These are phyloP conservation scores for Acrobasis suavella DNA, from an alignment of 2,888 invertebrate genomes.

Conservation along the genomic window DNA sequence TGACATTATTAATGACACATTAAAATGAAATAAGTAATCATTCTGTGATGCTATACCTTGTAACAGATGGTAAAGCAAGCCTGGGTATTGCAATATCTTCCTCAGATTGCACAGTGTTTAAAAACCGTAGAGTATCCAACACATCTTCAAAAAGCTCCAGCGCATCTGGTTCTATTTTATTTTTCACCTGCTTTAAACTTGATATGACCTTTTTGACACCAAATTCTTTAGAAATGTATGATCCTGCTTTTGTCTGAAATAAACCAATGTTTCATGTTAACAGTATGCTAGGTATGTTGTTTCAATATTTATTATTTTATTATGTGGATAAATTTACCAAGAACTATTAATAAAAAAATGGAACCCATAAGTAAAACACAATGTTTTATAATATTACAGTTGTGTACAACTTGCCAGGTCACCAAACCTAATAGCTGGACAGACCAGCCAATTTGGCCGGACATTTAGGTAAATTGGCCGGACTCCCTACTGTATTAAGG, in stretches of 20 bases:
- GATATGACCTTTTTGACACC: conserved; percentile 64
- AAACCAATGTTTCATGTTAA: no score
- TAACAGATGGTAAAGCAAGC: conserved; percentile 69
- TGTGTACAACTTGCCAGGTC: no score
- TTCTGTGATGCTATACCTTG: conserved; percentile 49
- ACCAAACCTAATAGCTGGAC: no score
- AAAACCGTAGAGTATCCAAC: conserved; percentile 62
- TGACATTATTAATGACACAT: neutral
- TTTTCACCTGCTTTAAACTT: conserved; percentile 64
- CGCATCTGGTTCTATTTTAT: conserved; percentile 66
- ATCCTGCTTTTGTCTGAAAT: conserved; percentile 79
- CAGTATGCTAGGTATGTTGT: no score
- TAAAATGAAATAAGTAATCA: conserved; percentile 23
- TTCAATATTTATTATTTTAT: no score
- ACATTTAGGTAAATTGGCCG: no score
- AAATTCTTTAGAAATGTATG: conserved; percentile 74
- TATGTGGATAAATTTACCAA: neutral
- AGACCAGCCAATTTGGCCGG: no score
- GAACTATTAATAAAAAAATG: conserved; percentile 8
- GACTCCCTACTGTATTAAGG: no score
- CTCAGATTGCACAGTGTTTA: conserved; percentile 67
- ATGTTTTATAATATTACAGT: no score
- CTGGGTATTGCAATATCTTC: conserved; percentile 57
- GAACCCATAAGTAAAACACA: conserved; percentile 1
- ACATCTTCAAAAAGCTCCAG: conserved; percentile 68